These are phyloP conservation scores for Natator depressus DNA, from an alignment of 2,113 vertebrate species.

Conservation along the genomic window DNA sequence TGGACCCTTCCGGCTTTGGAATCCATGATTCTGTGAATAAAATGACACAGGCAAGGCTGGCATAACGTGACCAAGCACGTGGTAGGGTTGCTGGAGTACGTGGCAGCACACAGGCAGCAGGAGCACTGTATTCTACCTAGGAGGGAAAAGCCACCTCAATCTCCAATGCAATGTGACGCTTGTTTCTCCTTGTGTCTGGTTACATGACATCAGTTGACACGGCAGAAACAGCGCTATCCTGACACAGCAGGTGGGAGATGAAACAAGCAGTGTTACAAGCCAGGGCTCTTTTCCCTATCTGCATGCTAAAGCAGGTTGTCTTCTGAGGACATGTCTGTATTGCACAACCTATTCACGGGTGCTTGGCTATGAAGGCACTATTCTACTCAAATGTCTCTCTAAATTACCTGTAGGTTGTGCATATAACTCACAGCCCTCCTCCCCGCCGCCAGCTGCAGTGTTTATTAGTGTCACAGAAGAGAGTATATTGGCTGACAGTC, in stretches of 20 bases:
- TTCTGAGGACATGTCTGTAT: not conserved
- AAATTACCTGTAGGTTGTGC: not conserved
- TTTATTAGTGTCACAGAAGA: not conserved
- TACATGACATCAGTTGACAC: fast-evolving
- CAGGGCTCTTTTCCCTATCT: not conserved
- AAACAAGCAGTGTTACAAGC: not conserved
- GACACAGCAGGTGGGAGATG: fast-evolving
- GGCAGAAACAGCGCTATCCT: not conserved
- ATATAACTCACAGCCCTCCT: not conserved
- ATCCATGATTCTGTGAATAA: not conserved
- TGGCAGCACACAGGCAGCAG: not conserved
- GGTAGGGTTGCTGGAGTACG: not conserved
- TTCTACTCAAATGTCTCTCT: not conserved
- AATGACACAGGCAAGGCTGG: not conserved
- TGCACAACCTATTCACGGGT: not conserved
- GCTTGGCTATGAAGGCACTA: not conserved
- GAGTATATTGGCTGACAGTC: not conserved
- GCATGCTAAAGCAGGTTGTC: not conserved
- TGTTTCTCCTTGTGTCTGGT: not conserved
- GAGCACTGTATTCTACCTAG: not conserved
- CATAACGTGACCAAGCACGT: not conserved
- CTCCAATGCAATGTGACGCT: fast-evolving
- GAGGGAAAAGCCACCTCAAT: not conserved
- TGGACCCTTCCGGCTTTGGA: not conserved
- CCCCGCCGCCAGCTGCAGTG: not conserved